Conservation (phyloP, 2,113 vertebrate genomes). For the Harpagus bidentatus region DNA sequence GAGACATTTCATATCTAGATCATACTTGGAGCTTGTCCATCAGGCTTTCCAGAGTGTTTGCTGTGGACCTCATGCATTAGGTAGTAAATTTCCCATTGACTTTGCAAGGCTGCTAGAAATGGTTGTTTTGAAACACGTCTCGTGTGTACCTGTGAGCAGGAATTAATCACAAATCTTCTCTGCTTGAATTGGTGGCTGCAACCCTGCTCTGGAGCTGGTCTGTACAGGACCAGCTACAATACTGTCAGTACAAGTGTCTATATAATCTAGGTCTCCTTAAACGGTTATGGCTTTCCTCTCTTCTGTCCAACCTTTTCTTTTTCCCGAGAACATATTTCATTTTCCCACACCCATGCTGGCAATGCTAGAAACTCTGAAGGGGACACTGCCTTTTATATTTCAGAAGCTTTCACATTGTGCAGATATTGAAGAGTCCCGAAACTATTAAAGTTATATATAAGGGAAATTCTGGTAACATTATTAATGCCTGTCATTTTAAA, state of each 20-base stretch:
- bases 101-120: accelerated
- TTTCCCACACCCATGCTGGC: background rate
- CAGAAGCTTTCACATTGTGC: constrained; percentile 11
- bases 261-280: background rate
- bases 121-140: background rate
- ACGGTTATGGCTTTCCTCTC: background rate
- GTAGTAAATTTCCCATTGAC: background rate
- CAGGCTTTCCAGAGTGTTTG: background rate
- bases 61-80: background rate
- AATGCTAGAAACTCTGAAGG: constrained; percentile 12
- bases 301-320: background rate
- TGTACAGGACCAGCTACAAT: background rate
- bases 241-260: background rate
- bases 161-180: background rate
- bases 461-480: constrained; percentile 53
- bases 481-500: constrained; percentile 66
- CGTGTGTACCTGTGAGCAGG: accelerated
- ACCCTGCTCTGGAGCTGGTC: accelerated
- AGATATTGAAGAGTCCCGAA: background rate
- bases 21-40: background rate
- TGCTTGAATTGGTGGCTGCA: background rate
- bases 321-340: background rate
- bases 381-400: constrained; percentile 29
- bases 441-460: constrained; percentile 36
- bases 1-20: background rate